A percentile compares a stretch with the other conserved stretches of the same genome.
Conservation (phyloP, 2,797 vertebrate genomes). For the Liasis olivaceus region DNA sequence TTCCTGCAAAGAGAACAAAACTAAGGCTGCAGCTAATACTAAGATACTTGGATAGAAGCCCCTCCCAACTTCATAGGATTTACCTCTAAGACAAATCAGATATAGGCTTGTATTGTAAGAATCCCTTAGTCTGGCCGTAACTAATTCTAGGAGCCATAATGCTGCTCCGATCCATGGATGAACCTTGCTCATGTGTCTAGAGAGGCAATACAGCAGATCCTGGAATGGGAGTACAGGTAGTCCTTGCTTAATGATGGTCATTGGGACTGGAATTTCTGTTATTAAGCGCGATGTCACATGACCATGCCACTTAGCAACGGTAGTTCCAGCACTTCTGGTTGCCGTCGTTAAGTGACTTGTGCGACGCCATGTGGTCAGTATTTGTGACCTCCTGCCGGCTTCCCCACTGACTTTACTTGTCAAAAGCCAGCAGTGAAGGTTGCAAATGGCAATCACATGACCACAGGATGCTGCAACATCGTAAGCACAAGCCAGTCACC, state of each 20-base stretch:
- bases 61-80: not conserved
- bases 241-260: not conserved
- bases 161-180: not conserved
- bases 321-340: not conserved
- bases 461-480: not conserved
- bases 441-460: not conserved
- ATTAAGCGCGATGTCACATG: not conserved
- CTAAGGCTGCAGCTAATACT: not conserved
- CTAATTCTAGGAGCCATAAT: not conserved
- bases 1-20: constrained; percentile 52
- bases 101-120: not conserved
- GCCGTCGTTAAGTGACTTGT: not conserved
- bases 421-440: not conserved
- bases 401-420: not conserved
- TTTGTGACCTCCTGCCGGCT: not conserved
- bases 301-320: not conserved
- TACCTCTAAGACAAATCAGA: not conserved
- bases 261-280: not conserved
- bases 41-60: not conserved
- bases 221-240: not conserved
- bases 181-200: not conserved
- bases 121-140: not conserved
- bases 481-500: not conserved
- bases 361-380: not conserved
- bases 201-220: not conserved